phyloP scores from a whole-genome alignment of 2,888 invertebrate genomes.

The Epistrophe eligans region DNA sequence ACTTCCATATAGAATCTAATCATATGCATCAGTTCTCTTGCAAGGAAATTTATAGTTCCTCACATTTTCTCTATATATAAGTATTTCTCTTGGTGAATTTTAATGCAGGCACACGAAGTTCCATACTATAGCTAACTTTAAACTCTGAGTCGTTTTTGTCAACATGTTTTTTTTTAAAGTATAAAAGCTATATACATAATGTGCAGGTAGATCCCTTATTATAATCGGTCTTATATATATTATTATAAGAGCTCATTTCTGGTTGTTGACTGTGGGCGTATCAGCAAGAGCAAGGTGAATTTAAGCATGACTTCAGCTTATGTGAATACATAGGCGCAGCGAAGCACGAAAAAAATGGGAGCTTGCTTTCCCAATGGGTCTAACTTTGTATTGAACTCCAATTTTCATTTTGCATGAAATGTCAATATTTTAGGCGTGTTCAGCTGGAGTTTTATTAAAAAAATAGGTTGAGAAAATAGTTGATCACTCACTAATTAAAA shows the following conservation, averaged over 20 bases:
- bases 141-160: slow-evolving; percentile 15
- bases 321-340: background rate
- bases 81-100: slow-evolving; percentile 52
- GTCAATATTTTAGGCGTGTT: too few species aligned
- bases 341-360: background rate
- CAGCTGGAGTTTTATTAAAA: too few species aligned
- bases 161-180: slow-evolving; percentile 10
- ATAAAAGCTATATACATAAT: slow-evolving; percentile 36
- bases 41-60: slow-evolving; percentile 69
- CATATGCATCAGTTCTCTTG: slow-evolving; percentile 70
- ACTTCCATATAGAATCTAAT: slow-evolving; percentile 57
- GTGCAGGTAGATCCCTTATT: slow-evolving; percentile 60
- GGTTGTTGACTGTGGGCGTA: background rate
- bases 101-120: slow-evolving; percentile 56
- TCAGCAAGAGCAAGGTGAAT: background rate
- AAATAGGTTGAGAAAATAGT: too few species aligned
- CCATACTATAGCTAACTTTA: slow-evolving; percentile 54
- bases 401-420: too few species aligned
- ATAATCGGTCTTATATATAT: slow-evolving; percentile 50
- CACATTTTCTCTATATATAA: slow-evolving; percentile 32
- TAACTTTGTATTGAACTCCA: background rate
- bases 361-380: background rate
- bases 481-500: too few species aligned
- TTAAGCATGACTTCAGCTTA: background rate
- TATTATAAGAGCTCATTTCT: background rate